A percentile compares a stretch with the other conserved stretches of the same genome.
Conservation (phyloP, 1,140 invertebrate genomes). For the Ganaspis sp. region DNA sequence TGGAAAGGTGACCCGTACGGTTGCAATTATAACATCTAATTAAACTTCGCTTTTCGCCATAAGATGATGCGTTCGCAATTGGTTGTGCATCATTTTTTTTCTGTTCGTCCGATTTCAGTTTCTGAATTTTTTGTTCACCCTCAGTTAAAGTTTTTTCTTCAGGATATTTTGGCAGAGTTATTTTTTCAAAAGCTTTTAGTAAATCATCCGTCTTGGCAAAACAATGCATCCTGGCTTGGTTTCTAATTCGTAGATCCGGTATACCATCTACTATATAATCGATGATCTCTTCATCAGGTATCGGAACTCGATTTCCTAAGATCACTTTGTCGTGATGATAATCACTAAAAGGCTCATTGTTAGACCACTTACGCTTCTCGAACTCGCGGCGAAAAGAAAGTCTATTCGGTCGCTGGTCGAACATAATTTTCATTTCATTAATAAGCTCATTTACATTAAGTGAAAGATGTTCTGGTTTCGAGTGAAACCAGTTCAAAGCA, state of each 20-base stretch:
- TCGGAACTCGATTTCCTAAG: conserved; percentile 35
- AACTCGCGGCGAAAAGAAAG: conserved; percentile 26
- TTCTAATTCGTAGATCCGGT: background rate
- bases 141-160: background rate
- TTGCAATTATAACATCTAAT: conserved; percentile 33
- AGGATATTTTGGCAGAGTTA: background rate
- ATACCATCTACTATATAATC: conserved; percentile 39
- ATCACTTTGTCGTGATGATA: conserved; percentile 41
- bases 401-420: conserved; percentile 2
- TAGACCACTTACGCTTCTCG: conserved; percentile 29
- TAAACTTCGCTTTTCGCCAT: background rate
- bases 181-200: conserved; percentile 33
- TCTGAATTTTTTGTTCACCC: background rate
- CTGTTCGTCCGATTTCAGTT: background rate
- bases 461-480: too few species aligned
- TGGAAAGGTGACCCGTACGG: background rate
- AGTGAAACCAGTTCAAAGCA: too few species aligned
- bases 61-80: background rate
- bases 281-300: conserved; percentile 30
- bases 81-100: background rate
- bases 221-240: conserved; percentile 29
- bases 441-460: too few species aligned
- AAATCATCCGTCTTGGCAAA: conserved; percentile 2
- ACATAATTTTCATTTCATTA: conserved; percentile 15
- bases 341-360: conserved; percentile 27